Base-by-base conservation (phyloP, 2,113 vertebrate species). In the Oncorhynchus masou region DNA sequence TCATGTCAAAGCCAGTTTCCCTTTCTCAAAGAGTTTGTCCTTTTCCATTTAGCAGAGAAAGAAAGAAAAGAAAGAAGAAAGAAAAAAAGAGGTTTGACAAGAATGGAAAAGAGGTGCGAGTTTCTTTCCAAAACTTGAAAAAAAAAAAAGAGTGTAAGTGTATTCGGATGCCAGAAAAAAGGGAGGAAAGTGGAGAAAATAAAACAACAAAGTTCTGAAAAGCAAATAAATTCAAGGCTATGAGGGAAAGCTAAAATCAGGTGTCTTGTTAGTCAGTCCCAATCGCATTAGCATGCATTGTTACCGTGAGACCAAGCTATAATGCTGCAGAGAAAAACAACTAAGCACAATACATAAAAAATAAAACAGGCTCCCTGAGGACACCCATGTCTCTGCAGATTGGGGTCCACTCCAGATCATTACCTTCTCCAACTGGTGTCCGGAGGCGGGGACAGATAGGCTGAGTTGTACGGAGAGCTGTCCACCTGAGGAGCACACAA, bases 391-490 rank as follows among this genome's bases (percentile, higher is more conserved):
- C 59, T 81, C 77, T 76, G 81, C 74, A 84, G 65, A 29, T 4
- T 29, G 6, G 65, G 75, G 45, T 66, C 5, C 39, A 45, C 39
- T 45, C 39, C 15, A 45, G 57, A 68, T 24, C 31, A 2, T 85
- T 93, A 96, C 96, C 97, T 97, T 92, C 95, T 95, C 96, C 96
- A 97, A 91, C 92, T 93, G 85, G 94, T 92, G 79, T 98, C 97
- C 0, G 95, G 94, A 0, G 96, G 97, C 3, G 96, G 96, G 0
- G 96, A 97, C 84, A 97, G 90, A 87, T 97, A 98, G 60, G 95
- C 91, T 0, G 95, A 90, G 86, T 92, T 95, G 69, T 96, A 96
- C 9, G 93, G 95, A 48, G 95, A 94, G 88, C 87, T 96, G 91
- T 98, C 97, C 49, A 95, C 83, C 96, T 98, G 90, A 82, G 82